Percentiles rank a stretch among this genome's conserved stretches.
Evolutionary conservation across 2,113 vertebrate genomes (phyloP).

Genomic region (Dipodomys spectabilis): DNA sequence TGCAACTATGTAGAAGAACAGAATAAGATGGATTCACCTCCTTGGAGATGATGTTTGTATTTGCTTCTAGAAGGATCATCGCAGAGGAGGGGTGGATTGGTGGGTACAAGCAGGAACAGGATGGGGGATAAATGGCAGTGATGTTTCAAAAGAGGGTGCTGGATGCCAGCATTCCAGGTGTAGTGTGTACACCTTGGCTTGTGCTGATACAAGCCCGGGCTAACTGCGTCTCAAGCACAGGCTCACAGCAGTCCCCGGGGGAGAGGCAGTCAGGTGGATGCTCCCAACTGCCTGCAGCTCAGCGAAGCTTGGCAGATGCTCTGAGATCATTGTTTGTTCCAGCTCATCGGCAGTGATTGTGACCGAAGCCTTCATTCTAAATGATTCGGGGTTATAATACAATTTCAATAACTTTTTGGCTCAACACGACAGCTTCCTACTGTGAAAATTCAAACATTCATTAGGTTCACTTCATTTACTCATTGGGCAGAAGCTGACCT

Average conservation of each 20-base stretch:
- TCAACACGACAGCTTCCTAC: background rate
- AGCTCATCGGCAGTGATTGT: constrained; percentile 9
- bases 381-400: background rate
- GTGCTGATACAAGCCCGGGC: background rate
- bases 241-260: background rate
- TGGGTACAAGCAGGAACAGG: background rate
- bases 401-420: background rate
- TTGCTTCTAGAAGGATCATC: background rate
- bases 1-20: background rate
- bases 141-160: background rate
- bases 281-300: background rate
- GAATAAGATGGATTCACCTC: background rate
- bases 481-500: background rate
- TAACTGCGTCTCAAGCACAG: background rate
- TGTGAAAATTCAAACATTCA: constrained; percentile 22
- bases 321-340: background rate
- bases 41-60: background rate
- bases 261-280: background rate
- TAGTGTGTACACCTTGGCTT: accelerated
- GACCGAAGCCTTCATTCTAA: constrained; percentile 36
- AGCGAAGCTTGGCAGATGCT: background rate
- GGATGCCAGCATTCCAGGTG: background rate
- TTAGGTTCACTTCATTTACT: constrained; percentile 4
- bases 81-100: background rate
- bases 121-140: background rate